These are phyloP conservation scores for Parnassius mnemosyne DNA, from an alignment of 2,888 invertebrate genomes.

Conservation along the genomic window DNA sequence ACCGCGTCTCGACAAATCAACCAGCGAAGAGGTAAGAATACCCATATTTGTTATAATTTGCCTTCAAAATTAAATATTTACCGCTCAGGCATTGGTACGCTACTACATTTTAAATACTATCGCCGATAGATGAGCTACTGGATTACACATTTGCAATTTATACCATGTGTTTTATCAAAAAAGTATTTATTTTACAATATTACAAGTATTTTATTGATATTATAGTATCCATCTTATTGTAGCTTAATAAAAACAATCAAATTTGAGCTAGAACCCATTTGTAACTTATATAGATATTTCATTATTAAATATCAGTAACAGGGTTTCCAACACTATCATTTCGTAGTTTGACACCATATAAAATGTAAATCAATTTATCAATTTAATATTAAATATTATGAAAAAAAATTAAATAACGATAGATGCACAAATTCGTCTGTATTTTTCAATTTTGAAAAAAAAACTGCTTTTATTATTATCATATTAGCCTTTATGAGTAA, in stretches of 20 bases:
- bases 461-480: too few species aligned
- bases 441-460: too few species aligned
- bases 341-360: too few species aligned
- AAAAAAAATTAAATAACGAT: too few species aligned
- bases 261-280: constrained; percentile 21
- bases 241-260: constrained; percentile 23
- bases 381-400: too few species aligned
- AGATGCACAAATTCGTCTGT: too few species aligned
- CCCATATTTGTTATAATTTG: constrained; percentile 3
- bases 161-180: constrained; percentile 12
- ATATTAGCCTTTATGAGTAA: too few species aligned
- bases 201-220: constrained; percentile 14
- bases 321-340: constrained; percentile 28
- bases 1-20: constrained; percentile 94
- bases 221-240: constrained; percentile 14
- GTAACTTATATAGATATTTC: constrained; percentile 21
- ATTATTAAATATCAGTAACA: constrained; percentile 24
- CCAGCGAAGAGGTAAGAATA: constrained; percentile 94
- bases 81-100: constrained; percentile 4
- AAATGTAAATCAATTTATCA: too few species aligned
- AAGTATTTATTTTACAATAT: constrained; percentile 18
- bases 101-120: constrained; percentile 7
- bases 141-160: constrained; percentile 14
- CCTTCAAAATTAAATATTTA: constrained; percentile 12
- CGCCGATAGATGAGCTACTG: constrained; percentile 16